These are phyloP conservation scores for Mizuhopecten yessoensis DNA, from an alignment of 1,140 invertebrate genomes.

Conservation along the genomic window DNA sequence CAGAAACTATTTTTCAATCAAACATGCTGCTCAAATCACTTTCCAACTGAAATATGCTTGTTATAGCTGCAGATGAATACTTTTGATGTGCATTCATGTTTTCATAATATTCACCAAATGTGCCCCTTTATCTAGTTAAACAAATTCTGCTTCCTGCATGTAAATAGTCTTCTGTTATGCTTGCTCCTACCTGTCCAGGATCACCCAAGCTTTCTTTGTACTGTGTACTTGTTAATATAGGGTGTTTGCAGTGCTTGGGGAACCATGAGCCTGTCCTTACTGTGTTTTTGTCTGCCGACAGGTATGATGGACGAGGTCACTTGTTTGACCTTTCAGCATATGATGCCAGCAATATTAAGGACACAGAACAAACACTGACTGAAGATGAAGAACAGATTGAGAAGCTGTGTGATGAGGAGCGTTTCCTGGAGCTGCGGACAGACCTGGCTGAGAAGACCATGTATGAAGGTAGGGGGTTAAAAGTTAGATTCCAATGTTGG, in stretches of 20 bases:
- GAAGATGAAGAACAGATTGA: slow-evolving; percentile 82
- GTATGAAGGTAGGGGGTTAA: slow-evolving; percentile 81
- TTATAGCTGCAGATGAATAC: too few species aligned
- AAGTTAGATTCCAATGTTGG: too few species aligned
- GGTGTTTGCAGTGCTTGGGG: neutral
- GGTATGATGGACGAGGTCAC: slow-evolving; percentile 94
- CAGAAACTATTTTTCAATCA: too few species aligned
- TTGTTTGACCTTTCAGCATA: slow-evolving; percentile 79
- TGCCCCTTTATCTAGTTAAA: slow-evolving; percentile 13
- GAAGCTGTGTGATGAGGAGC: slow-evolving; percentile 81
- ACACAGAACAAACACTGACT: slow-evolving; percentile 89
- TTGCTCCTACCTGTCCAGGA: neutral
- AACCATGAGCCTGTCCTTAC: neutral
- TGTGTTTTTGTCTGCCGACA: slow-evolving; percentile 82
- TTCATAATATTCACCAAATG: too few species aligned
- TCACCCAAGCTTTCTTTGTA: neutral
- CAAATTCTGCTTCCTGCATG: slow-evolving; percentile 30
- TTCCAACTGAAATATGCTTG: too few species aligned
- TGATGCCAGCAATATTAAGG: slow-evolving; percentile 77
- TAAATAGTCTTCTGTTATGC: slow-evolving; percentile 14
- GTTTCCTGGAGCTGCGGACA: slow-evolving; percentile 90
- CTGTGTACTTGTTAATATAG: neutral
- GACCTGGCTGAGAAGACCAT: slow-evolving; percentile 85
- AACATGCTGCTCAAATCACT: too few species aligned
- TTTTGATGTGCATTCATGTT: too few species aligned